Evolutionary conservation across 2,888 invertebrate genomes (phyloP), one percentile per base, ranked within the genome.

Genomic region (Aleiodes alternator): DNA sequence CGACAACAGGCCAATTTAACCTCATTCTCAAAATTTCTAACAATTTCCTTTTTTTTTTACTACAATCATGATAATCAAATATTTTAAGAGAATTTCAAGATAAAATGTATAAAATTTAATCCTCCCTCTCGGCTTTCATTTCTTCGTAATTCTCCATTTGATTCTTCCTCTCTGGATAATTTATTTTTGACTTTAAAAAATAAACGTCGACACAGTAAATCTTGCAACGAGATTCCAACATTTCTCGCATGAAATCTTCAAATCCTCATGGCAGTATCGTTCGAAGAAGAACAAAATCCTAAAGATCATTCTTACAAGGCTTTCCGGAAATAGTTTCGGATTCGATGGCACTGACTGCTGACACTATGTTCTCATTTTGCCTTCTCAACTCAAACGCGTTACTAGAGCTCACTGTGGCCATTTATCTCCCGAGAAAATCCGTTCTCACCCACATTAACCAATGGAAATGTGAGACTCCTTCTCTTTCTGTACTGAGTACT

Each of bases 311-410:
- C n/a, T 68, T 68, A 51, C 68, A 68, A 43, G 64, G 50, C 68
- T 78, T 72, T 77, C 78, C 79, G 77, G 79, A 79, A 79, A 78
- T 78, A 76, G 76, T 77, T 75, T 77, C 73, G 75, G 75, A 76
- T 78, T 76, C 76, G 78, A 73, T 70, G 74, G 75, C 75, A 76
- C 64, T 31, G 68, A 64, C 73, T 74, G 73, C 73, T 78, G 71
- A 55, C 73, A 77, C 70, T 75, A 75, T 73, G 78, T 78, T 78
- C 76, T 76, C 78, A 78, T 75, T 77, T 75, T 75, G 72, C n/a
- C 53, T 23, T 53, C 50, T 72, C 34, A 51, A 61, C 64, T 69
- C 72, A 48, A n/a, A 66, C 2, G 6, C 69, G 50, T 57, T 68
- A 70, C 69, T 72, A 50, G 56, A 59, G 72, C 75, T 56, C 61